These are phyloP conservation scores for Tenualosa ilisha DNA, from an alignment of 2,797 vertebrate species.

Conservation along the genomic window DNA sequence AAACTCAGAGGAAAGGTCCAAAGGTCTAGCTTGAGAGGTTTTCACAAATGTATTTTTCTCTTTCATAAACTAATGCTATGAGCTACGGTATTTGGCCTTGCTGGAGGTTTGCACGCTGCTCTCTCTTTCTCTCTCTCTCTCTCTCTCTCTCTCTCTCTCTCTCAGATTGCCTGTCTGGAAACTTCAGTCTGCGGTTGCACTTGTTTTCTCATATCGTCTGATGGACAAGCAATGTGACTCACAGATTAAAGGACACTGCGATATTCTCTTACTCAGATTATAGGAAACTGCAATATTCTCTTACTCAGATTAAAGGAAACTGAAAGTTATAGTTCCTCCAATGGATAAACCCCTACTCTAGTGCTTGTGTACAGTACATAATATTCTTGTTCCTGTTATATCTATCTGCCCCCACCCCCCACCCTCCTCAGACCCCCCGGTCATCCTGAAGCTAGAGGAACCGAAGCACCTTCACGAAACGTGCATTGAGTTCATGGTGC, in stretches of 20 bases:
- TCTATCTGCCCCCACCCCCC: not conserved
- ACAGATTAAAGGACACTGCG: too few relatives aligned
- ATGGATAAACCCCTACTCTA: too few relatives aligned
- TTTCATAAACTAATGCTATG: too few relatives aligned
- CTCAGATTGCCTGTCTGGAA: not conserved
- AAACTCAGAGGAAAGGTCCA: too few relatives aligned
- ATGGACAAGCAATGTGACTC: not conserved
- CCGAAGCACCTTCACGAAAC: constrained; percentile 89
- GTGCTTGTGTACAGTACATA: not conserved
- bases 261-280: not conserved
- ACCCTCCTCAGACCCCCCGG: constrained; percentile 82
- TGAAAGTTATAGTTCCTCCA: too few relatives aligned
- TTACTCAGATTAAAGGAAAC: not conserved
- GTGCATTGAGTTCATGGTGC: constrained; percentile 94
- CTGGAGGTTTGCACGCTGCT: too few relatives aligned
- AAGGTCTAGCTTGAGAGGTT: too few relatives aligned
- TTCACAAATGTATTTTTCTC: too few relatives aligned
- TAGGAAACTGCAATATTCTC: not conserved
- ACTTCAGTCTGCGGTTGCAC: too few relatives aligned
- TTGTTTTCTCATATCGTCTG: not conserved
- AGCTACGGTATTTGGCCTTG: too few relatives aligned
- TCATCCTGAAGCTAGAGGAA: constrained; percentile 88
- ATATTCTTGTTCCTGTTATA: too few relatives aligned
- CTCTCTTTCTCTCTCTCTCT: not conserved
- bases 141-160: not conserved